Evolutionary conservation across 1,140 invertebrate genomes (phyloP), one percentile per base, ranked within the genome.

Genomic region (Meloidogyne exigua): DNA sequence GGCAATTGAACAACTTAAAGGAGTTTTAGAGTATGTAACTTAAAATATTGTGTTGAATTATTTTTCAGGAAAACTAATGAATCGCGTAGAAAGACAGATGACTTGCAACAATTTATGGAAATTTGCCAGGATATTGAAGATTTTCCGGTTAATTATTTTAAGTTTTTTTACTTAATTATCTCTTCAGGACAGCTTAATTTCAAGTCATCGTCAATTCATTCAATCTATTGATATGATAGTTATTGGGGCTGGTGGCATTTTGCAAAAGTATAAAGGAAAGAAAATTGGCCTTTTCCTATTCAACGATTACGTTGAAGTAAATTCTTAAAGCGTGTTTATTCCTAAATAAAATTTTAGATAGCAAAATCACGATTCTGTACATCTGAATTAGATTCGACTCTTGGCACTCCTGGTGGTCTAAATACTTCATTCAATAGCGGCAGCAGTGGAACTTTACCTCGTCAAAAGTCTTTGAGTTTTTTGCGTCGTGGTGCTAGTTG

Each of bases 11-110:
- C 21, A 28, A 2, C 42, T 80, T 13, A 71, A 70, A 36, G 57
- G 49, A 39, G 80, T 81, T 23, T 66, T 81, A 42, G 25, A 81
- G 75, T 66, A 28, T n/a, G 77, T 13, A 25, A 10, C 7, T 21
- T 18, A 28, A 68, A 9, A 66, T 18, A 21, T 11, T 79, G 1
- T 12, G 23, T 42, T 15, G 21, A 28, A 75, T 76, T 11, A 2
- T 77, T 42, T 49, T 77, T 62, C 21, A 80, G 79, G 26, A 72
- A 79, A 77, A 81, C 79, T 7, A 81, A 81, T 72, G 74, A 81
- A 12, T 62, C 32, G 12, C 80, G 79, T 12, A 57, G 66, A 21
- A 39, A 81, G 42, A 81, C 73, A 13, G 80, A 81, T 13, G 64
- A 63, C 15, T 81, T 72, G 26, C 42, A 69, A n/a, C 67, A 73